Evolutionary conservation across 2,113 vertebrate genomes (phyloP).

Genomic region (Lipophrys pholis): DNA sequence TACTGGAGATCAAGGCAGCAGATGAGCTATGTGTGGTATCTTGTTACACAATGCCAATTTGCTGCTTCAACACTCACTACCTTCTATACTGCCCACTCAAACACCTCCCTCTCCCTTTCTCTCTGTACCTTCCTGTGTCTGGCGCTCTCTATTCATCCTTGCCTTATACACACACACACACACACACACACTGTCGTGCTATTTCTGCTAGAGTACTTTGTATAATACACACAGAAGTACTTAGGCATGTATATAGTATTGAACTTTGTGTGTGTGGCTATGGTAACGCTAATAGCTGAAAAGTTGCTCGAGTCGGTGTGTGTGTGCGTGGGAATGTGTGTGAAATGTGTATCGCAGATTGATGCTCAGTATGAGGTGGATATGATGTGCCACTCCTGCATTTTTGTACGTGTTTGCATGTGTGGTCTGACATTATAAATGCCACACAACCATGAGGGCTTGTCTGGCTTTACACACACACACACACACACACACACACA

Average conservation of each 20-base stretch:
- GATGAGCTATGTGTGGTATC: conserved; percentile 89
- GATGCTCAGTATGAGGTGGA: conserved; percentile 1
- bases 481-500: background rate
- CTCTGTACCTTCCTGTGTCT: conserved; percentile 37
- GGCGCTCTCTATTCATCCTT: conserved; percentile 24
- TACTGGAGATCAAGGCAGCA: conserved; percentile 78
- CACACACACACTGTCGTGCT: conserved; percentile 36
- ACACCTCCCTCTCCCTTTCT: conserved; percentile 62
- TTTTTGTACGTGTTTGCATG: conserved; percentile 16
- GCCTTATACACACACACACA: conserved; percentile 23
- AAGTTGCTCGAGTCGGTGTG: background rate
- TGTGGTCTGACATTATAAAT: conserved; percentile 38
- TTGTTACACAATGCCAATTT: conserved; percentile 90
- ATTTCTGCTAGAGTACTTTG: conserved; percentile 62
- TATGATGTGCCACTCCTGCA: conserved; percentile 10
- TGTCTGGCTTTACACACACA: conserved; percentile 1
- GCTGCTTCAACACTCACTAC: conserved; percentile 88
- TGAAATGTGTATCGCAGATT: conserved; percentile 15
- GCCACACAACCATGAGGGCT: conserved; percentile 9
- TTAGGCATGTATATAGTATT: conserved; percentile 46
- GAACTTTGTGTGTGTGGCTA: conserved; percentile 50
- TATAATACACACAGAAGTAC: conserved; percentile 53
- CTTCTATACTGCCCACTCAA: conserved; percentile 86
- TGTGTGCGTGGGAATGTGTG: conserved; percentile 18
- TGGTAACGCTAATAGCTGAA: conserved; percentile 42